Evolutionary conservation across 1,140 invertebrate species (phyloP).

Genomic region (Yoshiicerus persimilis): DNA sequence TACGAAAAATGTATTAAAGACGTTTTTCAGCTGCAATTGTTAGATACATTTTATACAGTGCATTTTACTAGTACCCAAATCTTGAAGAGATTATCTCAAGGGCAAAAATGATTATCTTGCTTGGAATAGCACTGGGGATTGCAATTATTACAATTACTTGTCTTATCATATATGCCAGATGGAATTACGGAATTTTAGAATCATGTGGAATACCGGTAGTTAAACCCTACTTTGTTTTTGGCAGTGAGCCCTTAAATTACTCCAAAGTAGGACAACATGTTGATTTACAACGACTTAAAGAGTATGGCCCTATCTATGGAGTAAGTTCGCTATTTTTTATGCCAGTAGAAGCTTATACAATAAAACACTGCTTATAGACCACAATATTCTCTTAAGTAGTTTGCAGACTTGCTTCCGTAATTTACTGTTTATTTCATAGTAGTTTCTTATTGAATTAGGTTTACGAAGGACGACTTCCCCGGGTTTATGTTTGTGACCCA

Average conservation of each 20-base stretch:
- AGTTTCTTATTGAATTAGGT: no score
- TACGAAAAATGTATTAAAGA: no score
- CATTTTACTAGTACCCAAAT: no score
- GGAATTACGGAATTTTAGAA: constrained; percentile 45
- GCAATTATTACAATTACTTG: background rate
- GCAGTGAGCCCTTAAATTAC: constrained; percentile 9
- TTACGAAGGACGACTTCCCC: constrained; percentile 50
- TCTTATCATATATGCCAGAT: background rate
- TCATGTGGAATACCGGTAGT: constrained; percentile 39
- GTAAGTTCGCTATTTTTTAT: background rate
- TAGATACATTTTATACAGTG: no score
- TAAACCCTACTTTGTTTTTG: constrained; percentile 33
- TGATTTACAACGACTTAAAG: background rate
- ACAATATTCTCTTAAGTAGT: no score
- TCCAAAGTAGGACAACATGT: background rate
- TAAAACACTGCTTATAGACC: no score
- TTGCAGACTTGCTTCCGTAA: no score
- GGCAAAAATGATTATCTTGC: background rate
- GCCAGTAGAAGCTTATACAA: no score
- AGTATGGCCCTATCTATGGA: background rate
- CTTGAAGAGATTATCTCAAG: no score
- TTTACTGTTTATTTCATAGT: no score
- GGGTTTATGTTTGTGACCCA: constrained; percentile 56
- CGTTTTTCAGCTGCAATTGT: no score
- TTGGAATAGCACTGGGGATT: background rate